Conservation (phyloP, 2,113 vertebrate genomes). For the Protobothrops mucrosquamatus region DNA sequence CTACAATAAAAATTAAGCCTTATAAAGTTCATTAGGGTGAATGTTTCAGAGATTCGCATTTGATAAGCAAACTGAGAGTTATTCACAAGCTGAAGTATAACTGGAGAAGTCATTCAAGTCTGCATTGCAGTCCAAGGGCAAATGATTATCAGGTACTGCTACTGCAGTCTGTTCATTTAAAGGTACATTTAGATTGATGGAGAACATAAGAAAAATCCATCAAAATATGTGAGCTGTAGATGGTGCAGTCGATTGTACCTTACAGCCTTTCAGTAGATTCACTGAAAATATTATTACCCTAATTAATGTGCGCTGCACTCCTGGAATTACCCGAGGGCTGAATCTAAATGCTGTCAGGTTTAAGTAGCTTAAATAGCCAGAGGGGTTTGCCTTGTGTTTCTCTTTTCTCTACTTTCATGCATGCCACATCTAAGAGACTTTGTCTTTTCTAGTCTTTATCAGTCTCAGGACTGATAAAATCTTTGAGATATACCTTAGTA, state of each 20-base stretch:
- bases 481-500: slow-evolving; percentile 2
- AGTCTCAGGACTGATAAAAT: not conserved
- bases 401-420: not conserved
- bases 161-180: not conserved
- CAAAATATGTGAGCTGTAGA: not conserved
- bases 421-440: not conserved
- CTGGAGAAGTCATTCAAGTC: not conserved
- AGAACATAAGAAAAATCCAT: not conserved
- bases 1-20: not conserved
- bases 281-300: not conserved
- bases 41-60: not conserved
- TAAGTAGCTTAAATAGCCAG: slow-evolving; percentile 28
- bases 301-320: not conserved
- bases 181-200: not conserved
- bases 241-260: not conserved
- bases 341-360: slow-evolving; percentile 1
- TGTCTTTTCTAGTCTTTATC: not conserved
- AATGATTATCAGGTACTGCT: not conserved
- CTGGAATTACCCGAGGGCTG: not conserved
- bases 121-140: not conserved
- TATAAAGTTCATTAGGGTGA: not conserved
- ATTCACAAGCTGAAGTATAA: not conserved
- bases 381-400: not conserved
- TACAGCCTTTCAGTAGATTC: not conserved
- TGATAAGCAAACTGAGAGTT: no score